These are phyloP conservation scores for Tenthredo distinguenda DNA, from an alignment of 2,888 invertebrate species.

Conservation along the genomic window DNA sequence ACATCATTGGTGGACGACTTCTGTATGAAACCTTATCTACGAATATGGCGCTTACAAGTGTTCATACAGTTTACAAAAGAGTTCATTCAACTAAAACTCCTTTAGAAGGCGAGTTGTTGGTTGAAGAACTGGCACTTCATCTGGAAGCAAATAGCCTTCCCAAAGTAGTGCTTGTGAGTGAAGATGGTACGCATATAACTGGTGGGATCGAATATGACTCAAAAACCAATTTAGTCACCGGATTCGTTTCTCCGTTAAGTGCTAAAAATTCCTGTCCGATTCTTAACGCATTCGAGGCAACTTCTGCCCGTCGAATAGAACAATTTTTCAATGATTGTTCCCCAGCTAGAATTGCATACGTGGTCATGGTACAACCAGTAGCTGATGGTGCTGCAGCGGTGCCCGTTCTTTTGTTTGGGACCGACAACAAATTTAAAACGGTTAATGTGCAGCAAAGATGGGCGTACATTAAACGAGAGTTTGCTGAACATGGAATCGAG, in stretches of 20 bases:
- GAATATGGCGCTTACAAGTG: constrained; percentile 31
- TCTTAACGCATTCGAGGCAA: constrained; percentile 1
- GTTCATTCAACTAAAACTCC: constrained; percentile 23
- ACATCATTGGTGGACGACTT: constrained; percentile 24
- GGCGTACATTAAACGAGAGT: background rate
- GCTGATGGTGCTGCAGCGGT: background rate
- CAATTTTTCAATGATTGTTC: background rate
- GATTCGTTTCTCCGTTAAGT: constrained; percentile 16
- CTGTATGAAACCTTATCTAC: constrained; percentile 14
- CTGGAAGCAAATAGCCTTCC: background rate
- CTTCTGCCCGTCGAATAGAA: constrained; percentile 28
- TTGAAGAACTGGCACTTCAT: constrained; percentile 9
- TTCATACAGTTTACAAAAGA: constrained; percentile 24
- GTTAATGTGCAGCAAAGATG: background rate
- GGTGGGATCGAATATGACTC: constrained; percentile 28
- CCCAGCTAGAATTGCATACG: constrained; percentile 5
- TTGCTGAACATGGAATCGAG: background rate
- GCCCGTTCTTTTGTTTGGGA: constrained; percentile 16
- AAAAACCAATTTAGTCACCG: constrained; percentile 1
- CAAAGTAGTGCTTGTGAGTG: constrained; percentile 11
- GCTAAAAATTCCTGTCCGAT: background rate
- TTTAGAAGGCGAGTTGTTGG: background rate
- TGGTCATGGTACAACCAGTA: constrained; percentile 17
- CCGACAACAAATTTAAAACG: constrained; percentile 13
- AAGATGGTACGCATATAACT: constrained; percentile 16